Conservation (phyloP, 2,888 invertebrate genomes). For the Amphipoea lucens region DNA sequence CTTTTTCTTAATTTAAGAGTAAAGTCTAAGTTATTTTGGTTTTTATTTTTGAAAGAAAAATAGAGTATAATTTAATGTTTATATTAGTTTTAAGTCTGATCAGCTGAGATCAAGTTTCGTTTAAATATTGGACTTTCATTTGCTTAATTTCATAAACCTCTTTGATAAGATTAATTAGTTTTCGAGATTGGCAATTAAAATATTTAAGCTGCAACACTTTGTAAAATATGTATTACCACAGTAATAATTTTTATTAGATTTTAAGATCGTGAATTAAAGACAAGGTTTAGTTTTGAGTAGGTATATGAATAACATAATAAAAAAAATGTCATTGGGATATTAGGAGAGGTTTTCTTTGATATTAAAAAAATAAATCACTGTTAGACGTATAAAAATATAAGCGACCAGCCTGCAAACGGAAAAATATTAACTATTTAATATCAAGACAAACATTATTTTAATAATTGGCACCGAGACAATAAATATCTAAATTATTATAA, state of each 20-base stretch:
- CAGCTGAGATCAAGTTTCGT: background rate
- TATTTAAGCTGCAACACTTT: background rate
- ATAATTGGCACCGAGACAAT: constrained; percentile 80
- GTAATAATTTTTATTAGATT: background rate
- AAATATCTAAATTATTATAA: constrained; percentile 70
- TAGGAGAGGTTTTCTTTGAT: accelerated
- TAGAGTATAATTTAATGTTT: background rate
- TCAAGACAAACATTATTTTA: constrained; percentile 71
- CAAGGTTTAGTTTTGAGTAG: background rate
- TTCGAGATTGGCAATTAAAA: constrained; percentile 9
- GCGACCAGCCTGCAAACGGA: constrained; percentile 55
- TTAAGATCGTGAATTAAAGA: background rate
- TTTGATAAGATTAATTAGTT: constrained; percentile 37
- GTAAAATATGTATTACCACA: background rate
- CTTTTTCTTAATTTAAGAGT: constrained; percentile 8
- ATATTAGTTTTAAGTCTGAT: constrained; percentile 12
- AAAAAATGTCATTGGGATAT: background rate
- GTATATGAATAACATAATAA: background rate
- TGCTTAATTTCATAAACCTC: constrained; percentile 11
- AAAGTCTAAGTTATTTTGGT: constrained; percentile 6
- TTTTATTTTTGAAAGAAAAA: constrained; percentile 16
- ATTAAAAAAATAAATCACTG: background rate
- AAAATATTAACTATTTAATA: constrained; percentile 60
- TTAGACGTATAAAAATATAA: constrained; percentile 16
- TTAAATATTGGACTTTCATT: constrained; percentile 1